Evolutionary conservation across 2,113 vertebrate species (phyloP).

Genomic region (Pomatorhinus ruficollis): DNA sequence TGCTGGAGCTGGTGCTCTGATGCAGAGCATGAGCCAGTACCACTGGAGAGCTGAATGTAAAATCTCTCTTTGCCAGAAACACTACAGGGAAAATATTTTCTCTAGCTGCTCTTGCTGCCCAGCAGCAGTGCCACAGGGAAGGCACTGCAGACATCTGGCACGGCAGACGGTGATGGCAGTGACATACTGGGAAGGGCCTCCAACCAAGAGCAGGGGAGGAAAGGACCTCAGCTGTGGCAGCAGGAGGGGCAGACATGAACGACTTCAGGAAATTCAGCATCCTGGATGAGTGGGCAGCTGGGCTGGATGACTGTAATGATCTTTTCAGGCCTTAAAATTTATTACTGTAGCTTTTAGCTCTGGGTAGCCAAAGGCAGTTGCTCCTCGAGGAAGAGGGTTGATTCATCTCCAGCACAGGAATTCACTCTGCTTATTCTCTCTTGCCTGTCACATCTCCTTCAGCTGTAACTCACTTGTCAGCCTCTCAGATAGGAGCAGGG

Average conservation of each 20-base stretch:
- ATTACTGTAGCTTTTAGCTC: constrained; percentile 16
- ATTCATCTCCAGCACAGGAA: not conserved
- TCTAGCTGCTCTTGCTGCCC: not conserved
- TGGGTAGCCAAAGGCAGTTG: constrained; percentile 16
- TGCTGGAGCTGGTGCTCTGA: not conserved
- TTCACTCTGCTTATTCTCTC: constrained; percentile 37
- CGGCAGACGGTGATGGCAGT: accelerated
- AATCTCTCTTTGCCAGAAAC: not conserved
- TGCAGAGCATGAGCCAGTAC: not conserved
- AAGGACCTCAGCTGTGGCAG: not conserved
- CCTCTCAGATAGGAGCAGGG: constrained; percentile 16
- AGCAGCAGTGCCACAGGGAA: not conserved
- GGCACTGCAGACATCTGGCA: not conserved
- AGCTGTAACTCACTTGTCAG: constrained; percentile 21
- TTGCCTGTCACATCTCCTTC: constrained; percentile 38
- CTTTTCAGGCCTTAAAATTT: constrained; percentile 56
- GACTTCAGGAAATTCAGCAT: not conserved
- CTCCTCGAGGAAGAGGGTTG: not conserved
- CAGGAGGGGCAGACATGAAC: not conserved
- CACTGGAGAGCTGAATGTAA: accelerated
- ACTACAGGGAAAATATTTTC: not conserved
- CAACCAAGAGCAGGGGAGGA: not conserved
- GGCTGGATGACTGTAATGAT: constrained; percentile 26
- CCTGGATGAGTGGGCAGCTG: not conserved
- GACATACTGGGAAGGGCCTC: not conserved